Evolutionary conservation across 2,888 invertebrate species (phyloP).

Genomic region (Hirtodrosophila confusa): DNA sequence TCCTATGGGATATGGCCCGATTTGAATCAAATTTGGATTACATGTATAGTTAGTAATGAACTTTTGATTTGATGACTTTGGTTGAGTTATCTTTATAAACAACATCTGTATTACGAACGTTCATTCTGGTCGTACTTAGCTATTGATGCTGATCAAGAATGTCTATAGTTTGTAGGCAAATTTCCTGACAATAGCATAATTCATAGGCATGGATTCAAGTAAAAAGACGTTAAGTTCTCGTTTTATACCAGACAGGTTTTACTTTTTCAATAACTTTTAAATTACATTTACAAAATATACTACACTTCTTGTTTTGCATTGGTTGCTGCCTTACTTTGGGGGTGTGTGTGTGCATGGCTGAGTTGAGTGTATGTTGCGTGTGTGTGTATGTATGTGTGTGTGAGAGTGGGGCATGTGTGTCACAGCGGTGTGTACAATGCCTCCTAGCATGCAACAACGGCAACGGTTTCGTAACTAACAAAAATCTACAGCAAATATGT

Average conservation of each 20-base stretch:
- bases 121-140: too few species aligned
- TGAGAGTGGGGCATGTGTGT: background rate
- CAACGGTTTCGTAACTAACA: constrained; percentile 52
- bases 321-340: constrained; percentile 26
- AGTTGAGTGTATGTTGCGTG: constrained; percentile 15
- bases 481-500: constrained; percentile 31
- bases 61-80: too few species aligned
- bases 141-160: too few species aligned
- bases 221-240: constrained; percentile 2
- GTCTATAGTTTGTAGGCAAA: too few species aligned
- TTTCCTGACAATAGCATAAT: too few species aligned
- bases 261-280: constrained; percentile 51
- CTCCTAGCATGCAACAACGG: constrained; percentile 16
- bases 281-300: constrained; percentile 66
- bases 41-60: too few species aligned
- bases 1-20: too few species aligned
- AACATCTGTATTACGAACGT: too few species aligned
- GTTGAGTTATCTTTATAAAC: too few species aligned
- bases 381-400: constrained; percentile 10
- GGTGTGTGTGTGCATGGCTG: constrained; percentile 16
- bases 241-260: constrained; percentile 42
- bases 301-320: constrained; percentile 36
- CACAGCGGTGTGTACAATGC: constrained; percentile 10
- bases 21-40: too few species aligned
- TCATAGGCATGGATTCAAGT: background rate